Conservation (phyloP, 64 coral and sea anemone species). For the Acropora yongei region DNA sequence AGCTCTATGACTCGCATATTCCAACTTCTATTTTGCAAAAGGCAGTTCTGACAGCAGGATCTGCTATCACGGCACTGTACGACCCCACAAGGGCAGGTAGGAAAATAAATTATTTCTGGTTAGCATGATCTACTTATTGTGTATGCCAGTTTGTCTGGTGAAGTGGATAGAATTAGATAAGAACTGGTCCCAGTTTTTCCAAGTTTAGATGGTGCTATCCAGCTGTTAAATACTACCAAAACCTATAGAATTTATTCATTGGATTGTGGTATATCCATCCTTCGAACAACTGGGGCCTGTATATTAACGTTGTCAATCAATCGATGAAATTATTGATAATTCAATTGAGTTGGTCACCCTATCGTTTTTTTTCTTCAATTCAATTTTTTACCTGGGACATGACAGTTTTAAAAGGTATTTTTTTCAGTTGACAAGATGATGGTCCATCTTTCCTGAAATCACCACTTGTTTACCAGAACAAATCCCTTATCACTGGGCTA, state of each 20-base stretch:
- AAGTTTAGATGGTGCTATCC: too few species aligned
- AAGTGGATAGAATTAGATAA: too few species aligned
- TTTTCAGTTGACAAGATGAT: too few species aligned
- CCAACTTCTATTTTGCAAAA: slow-evolving; percentile 70
- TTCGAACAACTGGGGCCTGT: neutral
- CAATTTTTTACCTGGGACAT: too few species aligned
- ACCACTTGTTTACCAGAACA: too few species aligned
- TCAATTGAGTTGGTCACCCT: neutral
- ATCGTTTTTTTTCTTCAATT: neutral
- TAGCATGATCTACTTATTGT: neutral
- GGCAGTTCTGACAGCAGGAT: slow-evolving; percentile 60
- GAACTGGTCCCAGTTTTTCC: too few species aligned
- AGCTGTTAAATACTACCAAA: too few species aligned
- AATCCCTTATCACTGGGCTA: too few species aligned
- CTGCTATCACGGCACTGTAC: slow-evolving; percentile 82
- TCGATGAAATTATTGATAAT: neutral
- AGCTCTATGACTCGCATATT: slow-evolving; percentile 76
- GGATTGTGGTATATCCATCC: too few species aligned
- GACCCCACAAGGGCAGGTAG: slow-evolving; percentile 71
- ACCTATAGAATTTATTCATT: too few species aligned
- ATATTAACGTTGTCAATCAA: neutral
- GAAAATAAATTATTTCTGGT: neutral
- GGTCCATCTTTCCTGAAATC: too few species aligned
- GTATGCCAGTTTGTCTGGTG: neutral
- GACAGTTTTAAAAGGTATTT: too few species aligned